These are phyloP conservation scores for Ursus arctos DNA, from an alignment of 2,113 vertebrate genomes.

Conservation along the genomic window DNA sequence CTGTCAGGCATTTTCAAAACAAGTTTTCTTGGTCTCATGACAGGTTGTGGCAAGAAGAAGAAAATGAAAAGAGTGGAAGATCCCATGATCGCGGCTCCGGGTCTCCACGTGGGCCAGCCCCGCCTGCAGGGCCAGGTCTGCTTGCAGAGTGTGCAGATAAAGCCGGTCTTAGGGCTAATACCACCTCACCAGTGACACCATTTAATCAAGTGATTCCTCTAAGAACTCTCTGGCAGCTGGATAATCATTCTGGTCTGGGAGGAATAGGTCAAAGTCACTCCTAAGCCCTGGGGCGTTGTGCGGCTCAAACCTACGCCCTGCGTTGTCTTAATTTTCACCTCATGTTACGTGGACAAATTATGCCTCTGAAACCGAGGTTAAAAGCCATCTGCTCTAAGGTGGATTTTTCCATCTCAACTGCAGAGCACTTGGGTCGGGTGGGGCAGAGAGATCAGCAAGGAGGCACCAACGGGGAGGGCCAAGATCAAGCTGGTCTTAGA, in stretches of 20 bases:
- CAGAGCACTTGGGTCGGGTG: conserved; percentile 41
- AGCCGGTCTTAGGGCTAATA: conserved; percentile 77
- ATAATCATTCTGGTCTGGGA: conserved; percentile 75
- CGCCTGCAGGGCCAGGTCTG: conserved; percentile 65
- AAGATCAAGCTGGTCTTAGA: neutral
- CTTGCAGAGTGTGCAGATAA: conserved; percentile 72
- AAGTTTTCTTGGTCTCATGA: conserved; percentile 87
- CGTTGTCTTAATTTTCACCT: conserved; percentile 81
- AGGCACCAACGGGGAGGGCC: neutral
- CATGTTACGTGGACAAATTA: conserved; percentile 47
- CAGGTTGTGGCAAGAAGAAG: conserved; percentile 87
- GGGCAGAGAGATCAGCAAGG: conserved; percentile 30
- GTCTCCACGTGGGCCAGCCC: conserved; percentile 78
- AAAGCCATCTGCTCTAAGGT: conserved; percentile 56
- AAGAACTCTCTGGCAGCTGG: conserved; percentile 74
- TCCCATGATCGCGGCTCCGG: conserved; percentile 66
- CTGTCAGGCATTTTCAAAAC: conserved; percentile 89
- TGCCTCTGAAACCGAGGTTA: conserved; percentile 43
- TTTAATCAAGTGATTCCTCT: conserved; percentile 80
- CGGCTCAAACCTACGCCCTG: conserved; percentile 59
- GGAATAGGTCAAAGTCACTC: conserved; percentile 83
- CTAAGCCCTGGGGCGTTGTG: conserved; percentile 70
- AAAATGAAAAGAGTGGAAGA: conserved; percentile 83
- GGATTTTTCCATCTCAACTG: conserved; percentile 62
- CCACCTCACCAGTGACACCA: conserved; percentile 70